Evolutionary conservation across 2,113 vertebrate genomes (phyloP).

Genomic region (Canis aureus): DNA sequence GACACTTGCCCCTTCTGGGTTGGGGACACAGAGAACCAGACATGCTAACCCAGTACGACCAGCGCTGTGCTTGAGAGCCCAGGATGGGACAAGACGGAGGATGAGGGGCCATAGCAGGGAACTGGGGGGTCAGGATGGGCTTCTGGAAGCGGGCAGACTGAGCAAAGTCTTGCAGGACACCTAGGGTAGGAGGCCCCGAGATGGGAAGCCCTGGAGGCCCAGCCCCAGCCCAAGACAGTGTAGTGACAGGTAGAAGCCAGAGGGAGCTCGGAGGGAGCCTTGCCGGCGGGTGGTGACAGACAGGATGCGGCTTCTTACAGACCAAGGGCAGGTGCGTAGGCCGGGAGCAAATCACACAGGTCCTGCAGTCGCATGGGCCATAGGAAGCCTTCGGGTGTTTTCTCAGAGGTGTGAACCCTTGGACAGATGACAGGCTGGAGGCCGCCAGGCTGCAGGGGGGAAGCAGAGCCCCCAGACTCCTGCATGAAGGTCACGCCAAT

Average conservation of each 20-base stretch:
- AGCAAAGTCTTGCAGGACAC: background rate
- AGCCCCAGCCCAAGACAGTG: background rate
- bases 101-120: background rate
- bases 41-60: background rate
- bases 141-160: background rate
- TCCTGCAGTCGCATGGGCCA: background rate
- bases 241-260: background rate
- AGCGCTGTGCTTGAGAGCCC: background rate
- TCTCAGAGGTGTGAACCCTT: background rate
- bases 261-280: background rate
- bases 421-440: no score
- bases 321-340: background rate
- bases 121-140: background rate
- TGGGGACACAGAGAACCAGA: background rate
- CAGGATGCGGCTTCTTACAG: background rate
- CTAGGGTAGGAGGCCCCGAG: background rate
- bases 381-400: background rate
- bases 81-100: accelerated
- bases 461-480: background rate
- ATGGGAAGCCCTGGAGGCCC: background rate
- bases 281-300: accelerated
- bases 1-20: background rate
- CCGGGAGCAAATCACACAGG: background rate
- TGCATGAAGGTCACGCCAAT: background rate
- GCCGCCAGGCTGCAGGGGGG: background rate